Base-by-base conservation (phyloP, 2,797 vertebrate genomes). In the Propithecus deckenii region DNA sequence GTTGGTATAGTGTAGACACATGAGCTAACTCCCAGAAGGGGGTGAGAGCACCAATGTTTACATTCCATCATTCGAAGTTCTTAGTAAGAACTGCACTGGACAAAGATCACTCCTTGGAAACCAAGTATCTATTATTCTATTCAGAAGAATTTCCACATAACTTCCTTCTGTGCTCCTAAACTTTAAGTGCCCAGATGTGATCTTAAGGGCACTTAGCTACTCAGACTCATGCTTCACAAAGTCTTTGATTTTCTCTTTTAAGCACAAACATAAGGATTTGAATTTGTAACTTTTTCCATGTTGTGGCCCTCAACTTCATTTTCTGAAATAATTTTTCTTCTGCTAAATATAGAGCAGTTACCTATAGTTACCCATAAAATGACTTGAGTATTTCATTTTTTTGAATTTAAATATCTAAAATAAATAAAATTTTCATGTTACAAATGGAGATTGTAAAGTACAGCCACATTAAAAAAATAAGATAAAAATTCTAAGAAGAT, bases 201-300 rank as follows among this genome's bases (percentile, higher is more conserved):
- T 86, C 67, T 93, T 87, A 76, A 69, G 94, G 75, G n/a, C 20
- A 48, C 71, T 83, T 50, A 61, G 32, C n/a, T 83, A 61, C 23
- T 71, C 65, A 69, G 59, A 46, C 17, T 86, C 20, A 5, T 18
- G 46, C 38, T 96, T 95, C 41, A 85, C 69, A 81, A 91, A 84
- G 41, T 50, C 41, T 95, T 91, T 87, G 69, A 23, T 87, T 91
- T 96, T 91, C 71, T 74, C 71, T 91, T 93, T 71, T 78, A 43
- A 94, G 65, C n/a, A 67, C 23, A 75, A 93, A 88, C 75, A 14
- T 55, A 76, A 80, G 48, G 28, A 48, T 72, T 86, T 85, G 50
- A 89, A 38, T 1, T 48, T 52, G 59, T 93, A 85, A 83, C 30
- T 35, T 95, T 95, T 93, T 92, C 46, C 52, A 32, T 67, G 41